Evolutionary conservation across 2,113 vertebrate genomes (phyloP).

Genomic region (Epinephelus moara): DNA sequence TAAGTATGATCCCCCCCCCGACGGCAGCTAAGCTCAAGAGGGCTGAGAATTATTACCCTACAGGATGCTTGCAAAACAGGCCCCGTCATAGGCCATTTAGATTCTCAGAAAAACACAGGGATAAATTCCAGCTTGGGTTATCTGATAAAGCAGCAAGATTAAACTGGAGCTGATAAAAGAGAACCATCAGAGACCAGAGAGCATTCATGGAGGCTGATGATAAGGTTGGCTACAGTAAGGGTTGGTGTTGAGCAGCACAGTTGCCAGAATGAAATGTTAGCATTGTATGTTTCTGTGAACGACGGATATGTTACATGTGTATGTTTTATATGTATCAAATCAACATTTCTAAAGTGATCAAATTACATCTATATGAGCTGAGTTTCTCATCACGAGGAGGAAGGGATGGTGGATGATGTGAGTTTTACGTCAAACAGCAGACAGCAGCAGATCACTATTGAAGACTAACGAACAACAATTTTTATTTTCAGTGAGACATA

Average conservation of each 20-base stretch:
- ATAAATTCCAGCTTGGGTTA: constrained; percentile 41
- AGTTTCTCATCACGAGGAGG: too few relatives aligned
- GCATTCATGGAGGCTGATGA: constrained; percentile 7
- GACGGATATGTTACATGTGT: too few relatives aligned
- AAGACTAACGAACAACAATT: too few relatives aligned
- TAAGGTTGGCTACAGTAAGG: background rate
- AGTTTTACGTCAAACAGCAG: too few relatives aligned
- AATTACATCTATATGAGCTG: too few relatives aligned
- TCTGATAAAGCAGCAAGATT: constrained; percentile 45
- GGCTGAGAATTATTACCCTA: constrained; percentile 48
- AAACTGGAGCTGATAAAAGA: constrained; percentile 33
- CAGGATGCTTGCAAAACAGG: constrained; percentile 45
- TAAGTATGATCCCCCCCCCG: constrained; percentile 2
- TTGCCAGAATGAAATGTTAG: too few relatives aligned
- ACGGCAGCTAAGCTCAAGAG: constrained; percentile 19
- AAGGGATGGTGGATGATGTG: too few relatives aligned
- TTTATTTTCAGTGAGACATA: too few relatives aligned
- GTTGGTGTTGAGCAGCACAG: background rate
- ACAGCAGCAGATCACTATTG: too few relatives aligned
- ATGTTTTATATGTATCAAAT: too few relatives aligned
- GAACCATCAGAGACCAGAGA: constrained; percentile 4
- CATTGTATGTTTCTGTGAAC: too few relatives aligned
- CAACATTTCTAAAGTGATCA: too few relatives aligned
- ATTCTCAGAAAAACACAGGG: constrained; percentile 36
- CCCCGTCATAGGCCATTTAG: constrained; percentile 51